These are phyloP conservation scores for Chloroceryle amazona DNA, from an alignment of 2,797 vertebrate species.

Conservation along the genomic window DNA sequence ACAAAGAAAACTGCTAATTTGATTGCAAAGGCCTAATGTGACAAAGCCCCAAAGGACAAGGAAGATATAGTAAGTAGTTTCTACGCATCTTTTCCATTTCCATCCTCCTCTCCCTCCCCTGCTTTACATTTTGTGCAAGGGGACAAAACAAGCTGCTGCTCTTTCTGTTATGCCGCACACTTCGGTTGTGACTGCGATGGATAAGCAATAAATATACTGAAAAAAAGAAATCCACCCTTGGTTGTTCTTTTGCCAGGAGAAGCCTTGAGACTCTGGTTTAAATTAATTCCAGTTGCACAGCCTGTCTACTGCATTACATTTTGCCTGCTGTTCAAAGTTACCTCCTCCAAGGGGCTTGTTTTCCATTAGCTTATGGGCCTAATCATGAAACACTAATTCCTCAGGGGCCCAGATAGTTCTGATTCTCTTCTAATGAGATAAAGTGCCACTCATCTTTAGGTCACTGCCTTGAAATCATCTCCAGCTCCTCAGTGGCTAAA, in stretches of 20 bases:
- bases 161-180: background rate
- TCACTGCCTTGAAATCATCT: background rate
- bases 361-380: background rate
- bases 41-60: background rate
- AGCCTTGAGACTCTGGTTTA: background rate
- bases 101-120: background rate
- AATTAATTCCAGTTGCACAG: background rate
- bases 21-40: slow-evolving; percentile 25
- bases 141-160: background rate
- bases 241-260: background rate
- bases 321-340: background rate
- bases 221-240: background rate
- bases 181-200: background rate
- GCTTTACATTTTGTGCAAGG: background rate
- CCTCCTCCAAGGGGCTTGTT: background rate
- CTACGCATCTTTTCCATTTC: background rate
- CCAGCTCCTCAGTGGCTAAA: background rate
- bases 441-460: background rate
- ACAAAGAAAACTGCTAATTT: background rate
- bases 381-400: background rate
- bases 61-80: background rate
- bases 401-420: background rate
- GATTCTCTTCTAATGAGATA: slow-evolving; percentile 31
- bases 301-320: background rate
- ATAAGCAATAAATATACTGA: background rate